These are phyloP conservation scores for Salpingus planirostris DNA, from an alignment of 2,888 invertebrate species.

Conservation along the genomic window DNA sequence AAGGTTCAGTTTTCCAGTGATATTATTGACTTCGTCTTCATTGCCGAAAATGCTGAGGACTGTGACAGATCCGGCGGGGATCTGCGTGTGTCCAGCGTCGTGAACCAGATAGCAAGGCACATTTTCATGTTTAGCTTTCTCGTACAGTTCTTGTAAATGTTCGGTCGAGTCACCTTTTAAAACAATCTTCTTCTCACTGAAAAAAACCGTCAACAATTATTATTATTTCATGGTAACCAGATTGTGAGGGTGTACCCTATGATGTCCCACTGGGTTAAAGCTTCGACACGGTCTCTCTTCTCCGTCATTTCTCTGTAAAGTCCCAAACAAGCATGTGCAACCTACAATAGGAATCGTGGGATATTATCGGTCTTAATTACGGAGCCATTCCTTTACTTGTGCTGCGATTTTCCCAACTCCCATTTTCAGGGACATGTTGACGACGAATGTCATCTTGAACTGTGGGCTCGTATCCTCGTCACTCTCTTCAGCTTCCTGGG, in stretches of 20 bases:
- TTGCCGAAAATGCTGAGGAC: constrained; percentile 45
- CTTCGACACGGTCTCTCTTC: constrained; percentile 37
- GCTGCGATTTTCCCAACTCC: constrained; percentile 53
- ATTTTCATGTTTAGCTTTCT: constrained; percentile 30
- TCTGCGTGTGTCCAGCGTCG: constrained; percentile 42
- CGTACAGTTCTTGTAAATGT: constrained; percentile 37
- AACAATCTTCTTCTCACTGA: constrained; percentile 42
- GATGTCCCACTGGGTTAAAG: constrained; percentile 46
- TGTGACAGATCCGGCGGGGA: constrained; percentile 41
- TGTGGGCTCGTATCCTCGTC: constrained; percentile 27
- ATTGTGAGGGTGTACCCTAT: too few relatives aligned
- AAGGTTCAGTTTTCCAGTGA: too few relatives aligned
- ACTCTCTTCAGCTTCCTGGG: constrained; percentile 17
- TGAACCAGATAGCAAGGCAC: constrained; percentile 28
- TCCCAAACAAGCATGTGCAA: constrained; percentile 52
- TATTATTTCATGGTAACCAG: too few relatives aligned
- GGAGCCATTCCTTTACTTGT: constrained; percentile 37
- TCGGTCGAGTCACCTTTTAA: constrained; percentile 36
- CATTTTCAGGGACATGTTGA: constrained; percentile 53
- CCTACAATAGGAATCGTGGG: constrained; percentile 26
- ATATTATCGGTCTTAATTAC: constrained; percentile 1
- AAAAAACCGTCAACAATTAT: constrained; percentile 14
- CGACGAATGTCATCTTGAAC: constrained; percentile 59
- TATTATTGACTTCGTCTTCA: constrained; percentile 39
- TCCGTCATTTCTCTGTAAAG: constrained; percentile 45